phyloP scores from a whole-genome alignment of 2,797 vertebrate genomes.

The Molothrus aeneus region DNA sequence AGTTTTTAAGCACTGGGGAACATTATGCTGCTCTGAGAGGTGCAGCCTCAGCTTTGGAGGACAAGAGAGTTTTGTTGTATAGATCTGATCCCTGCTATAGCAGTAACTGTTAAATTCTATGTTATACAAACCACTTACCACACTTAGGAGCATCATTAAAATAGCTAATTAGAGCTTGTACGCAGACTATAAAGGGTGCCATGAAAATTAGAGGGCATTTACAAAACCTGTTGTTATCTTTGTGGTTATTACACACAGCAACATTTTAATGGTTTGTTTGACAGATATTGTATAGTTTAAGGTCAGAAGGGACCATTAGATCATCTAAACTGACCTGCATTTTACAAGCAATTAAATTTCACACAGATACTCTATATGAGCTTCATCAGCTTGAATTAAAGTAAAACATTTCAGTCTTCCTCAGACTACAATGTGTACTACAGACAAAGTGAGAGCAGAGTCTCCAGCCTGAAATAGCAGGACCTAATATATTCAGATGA shows the following conservation, averaged over 20 bases:
- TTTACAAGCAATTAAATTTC: conserved; percentile 19
- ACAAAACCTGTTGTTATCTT: conserved; percentile 7
- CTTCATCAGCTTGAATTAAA: neutral
- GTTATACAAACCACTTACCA: neutral
- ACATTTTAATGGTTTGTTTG: conserved; percentile 17
- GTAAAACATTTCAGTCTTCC: neutral
- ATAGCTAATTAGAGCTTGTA: conserved; percentile 11
- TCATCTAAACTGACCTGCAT: conserved; percentile 11
- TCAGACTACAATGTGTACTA: neutral
- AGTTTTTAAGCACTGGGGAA: neutral
- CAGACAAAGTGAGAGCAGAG: neutral
- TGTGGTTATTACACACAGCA: neutral
- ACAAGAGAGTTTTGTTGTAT: neutral
- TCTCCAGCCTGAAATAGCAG: neutral
- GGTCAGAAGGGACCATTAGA: conserved; percentile 19
- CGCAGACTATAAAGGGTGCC: neutral
- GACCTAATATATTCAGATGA: neutral
- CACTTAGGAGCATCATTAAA: conserved; percentile 12
- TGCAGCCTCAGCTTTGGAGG: neutral
- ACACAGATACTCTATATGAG: neutral
- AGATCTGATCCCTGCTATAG: neutral
- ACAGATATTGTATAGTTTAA: neutral
- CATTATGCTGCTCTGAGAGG: neutral
- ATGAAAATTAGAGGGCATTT: neutral
- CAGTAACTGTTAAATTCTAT: neutral